A percentile compares a stretch with the other conserved stretches of the same genome.
Conservation (phyloP, 2,888 invertebrate species). For the Lamellibrachia satsuma region DNA sequence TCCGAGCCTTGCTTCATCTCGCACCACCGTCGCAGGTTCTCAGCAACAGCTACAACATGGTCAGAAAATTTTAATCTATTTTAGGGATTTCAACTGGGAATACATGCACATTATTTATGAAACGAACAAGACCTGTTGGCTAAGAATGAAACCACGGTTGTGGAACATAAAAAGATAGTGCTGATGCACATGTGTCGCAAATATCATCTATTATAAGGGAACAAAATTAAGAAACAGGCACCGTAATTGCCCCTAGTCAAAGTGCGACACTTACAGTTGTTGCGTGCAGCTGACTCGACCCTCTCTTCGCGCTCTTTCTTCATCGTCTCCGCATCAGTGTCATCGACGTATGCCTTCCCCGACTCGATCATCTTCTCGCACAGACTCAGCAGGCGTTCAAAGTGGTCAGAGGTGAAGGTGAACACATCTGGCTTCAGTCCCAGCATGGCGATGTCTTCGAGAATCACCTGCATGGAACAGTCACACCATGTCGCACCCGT, state of each 20-base stretch:
- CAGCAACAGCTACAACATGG: constrained; percentile 75
- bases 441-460: constrained; percentile 90
- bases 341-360: constrained; percentile 94
- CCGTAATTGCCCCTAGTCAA: too few relatives aligned
- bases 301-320: constrained; percentile 91
- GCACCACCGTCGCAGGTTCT: constrained; percentile 89
- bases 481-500: neutral
- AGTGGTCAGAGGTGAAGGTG: constrained; percentile 96
- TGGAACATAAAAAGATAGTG: too few relatives aligned
- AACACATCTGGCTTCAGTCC: constrained; percentile 91
- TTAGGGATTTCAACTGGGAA: too few relatives aligned
- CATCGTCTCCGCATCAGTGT: constrained; percentile 94
- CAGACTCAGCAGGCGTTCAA: constrained; percentile 86
- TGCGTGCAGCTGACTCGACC: constrained; percentile 83
- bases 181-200: too few relatives aligned
- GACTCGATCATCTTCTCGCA: constrained; percentile 88
- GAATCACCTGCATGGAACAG: constrained; percentile 72
- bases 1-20: constrained; percentile 90
- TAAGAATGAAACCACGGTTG: too few relatives aligned
- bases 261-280: constrained; percentile 76
- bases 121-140: too few relatives aligned
- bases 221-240: too few relatives aligned
- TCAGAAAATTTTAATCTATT: too few relatives aligned
- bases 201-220: too few relatives aligned
- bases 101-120: too few relatives aligned